These are phyloP conservation scores for Dipodomys ordii DNA, from an alignment of 2,113 vertebrate genomes.

Conservation along the genomic window DNA sequence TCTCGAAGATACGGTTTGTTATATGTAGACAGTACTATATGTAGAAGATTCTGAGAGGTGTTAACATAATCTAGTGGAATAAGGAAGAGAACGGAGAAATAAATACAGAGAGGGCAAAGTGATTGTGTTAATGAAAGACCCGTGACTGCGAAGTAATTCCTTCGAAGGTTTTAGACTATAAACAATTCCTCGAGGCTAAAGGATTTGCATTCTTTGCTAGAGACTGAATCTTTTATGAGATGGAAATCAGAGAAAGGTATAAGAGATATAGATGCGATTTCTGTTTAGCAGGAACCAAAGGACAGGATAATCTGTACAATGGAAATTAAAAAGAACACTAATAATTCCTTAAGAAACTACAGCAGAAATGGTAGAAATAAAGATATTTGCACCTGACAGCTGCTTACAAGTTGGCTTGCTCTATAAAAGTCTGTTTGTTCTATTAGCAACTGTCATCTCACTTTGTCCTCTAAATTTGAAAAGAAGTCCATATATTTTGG, in stretches of 20 bases:
- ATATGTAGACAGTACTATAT: background rate
- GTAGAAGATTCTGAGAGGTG: background rate
- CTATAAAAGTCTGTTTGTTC: background rate
- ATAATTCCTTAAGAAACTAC: background rate
- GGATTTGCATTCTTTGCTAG: background rate
- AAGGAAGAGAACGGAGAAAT: background rate
- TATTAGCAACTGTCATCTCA: background rate
- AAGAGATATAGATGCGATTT: background rate
- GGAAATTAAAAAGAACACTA: background rate
- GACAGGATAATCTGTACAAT: background rate
- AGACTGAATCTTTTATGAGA: background rate
- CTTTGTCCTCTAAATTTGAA: background rate
- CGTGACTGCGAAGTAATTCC: background rate
- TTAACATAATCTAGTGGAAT: background rate
- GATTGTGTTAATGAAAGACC: background rate
- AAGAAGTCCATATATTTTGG: background rate
- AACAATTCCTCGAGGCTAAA: background rate
- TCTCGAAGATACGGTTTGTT: background rate
- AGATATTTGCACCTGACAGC: background rate
- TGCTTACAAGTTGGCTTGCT: background rate
- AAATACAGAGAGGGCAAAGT: background rate
- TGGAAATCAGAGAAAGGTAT: constrained; percentile 22
- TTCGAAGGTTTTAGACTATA: constrained; percentile 12
- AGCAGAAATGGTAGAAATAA: background rate
- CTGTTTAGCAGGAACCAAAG: background rate